These are phyloP conservation scores for Engystomops pustulosus DNA, from an alignment of 2,113 vertebrate species.

Conservation along the genomic window DNA sequence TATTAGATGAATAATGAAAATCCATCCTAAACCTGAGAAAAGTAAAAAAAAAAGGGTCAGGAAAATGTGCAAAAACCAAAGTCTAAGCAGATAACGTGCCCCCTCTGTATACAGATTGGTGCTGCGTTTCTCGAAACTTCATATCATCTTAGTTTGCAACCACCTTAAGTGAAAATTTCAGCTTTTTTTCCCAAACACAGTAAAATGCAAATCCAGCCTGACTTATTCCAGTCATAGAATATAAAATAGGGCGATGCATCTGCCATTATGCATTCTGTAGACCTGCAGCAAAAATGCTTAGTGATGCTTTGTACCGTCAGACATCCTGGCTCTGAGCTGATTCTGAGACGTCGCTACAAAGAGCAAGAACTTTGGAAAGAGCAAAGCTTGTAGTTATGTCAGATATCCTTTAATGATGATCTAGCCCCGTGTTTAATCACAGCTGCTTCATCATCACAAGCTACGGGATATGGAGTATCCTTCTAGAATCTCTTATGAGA, in stretches of 20 bases:
- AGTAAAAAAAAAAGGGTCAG: too few relatives aligned
- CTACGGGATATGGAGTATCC: background rate
- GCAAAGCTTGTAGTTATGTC: conserved; percentile 46
- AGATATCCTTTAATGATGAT: conserved; percentile 25
- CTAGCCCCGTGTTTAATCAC: conserved; percentile 18
- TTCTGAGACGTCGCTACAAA: conserved; percentile 28
- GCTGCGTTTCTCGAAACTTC: too few relatives aligned
- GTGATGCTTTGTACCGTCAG: conserved; percentile 39
- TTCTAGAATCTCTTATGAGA: background rate
- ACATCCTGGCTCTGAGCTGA: conserved; percentile 43
- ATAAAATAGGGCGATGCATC: conserved; percentile 16
- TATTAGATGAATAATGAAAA: too few relatives aligned
- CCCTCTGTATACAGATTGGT: too few relatives aligned
- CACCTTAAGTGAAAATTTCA: background rate
- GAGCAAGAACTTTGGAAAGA: conserved; percentile 32
- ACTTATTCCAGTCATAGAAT: conserved; percentile 1
- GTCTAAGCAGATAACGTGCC: too few relatives aligned
- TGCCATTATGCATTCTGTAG: conserved; percentile 32
- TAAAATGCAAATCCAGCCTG: conserved; percentile 20
- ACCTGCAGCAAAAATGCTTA: conserved; percentile 34
- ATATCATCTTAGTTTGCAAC: too few relatives aligned
- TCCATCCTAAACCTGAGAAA: too few relatives aligned
- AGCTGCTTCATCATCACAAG: conserved; percentile 33
- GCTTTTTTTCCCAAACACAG: background rate
- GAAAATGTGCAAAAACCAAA: too few relatives aligned